Conservation (phyloP, 2,113 vertebrate species). For the Peucedramus taeniatus region DNA sequence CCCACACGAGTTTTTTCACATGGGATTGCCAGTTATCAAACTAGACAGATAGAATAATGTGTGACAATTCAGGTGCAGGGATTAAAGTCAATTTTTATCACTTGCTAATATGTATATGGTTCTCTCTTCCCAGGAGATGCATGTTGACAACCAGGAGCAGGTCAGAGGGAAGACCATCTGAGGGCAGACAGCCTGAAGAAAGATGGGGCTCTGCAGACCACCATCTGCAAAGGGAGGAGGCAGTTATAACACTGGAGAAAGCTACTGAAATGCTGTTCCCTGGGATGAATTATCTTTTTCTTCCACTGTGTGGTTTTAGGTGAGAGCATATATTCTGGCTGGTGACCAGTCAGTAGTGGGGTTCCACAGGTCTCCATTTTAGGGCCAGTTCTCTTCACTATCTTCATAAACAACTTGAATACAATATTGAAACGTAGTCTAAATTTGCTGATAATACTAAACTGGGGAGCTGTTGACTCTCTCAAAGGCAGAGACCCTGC, state of each 20-base stretch:
- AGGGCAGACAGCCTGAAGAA: background rate
- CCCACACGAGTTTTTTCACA: background rate
- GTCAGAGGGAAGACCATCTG: background rate
- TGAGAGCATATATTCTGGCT: background rate
- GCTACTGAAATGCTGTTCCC: background rate
- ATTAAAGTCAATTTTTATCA: background rate
- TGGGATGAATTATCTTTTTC: background rate
- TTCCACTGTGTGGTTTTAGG: background rate
- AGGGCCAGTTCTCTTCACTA: background rate
- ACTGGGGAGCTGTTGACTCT: background rate
- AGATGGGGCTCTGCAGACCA: background rate
- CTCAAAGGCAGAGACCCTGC: background rate
- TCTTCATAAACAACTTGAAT: background rate
- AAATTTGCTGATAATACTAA: background rate
- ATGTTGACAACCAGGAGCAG: background rate
- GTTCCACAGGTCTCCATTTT: background rate
- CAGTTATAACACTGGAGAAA: background rate
- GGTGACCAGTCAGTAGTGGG: background rate
- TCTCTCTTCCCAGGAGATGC: background rate
- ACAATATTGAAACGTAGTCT: background rate
- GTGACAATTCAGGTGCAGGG: background rate
- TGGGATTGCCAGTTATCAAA: background rate
- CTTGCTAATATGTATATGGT: background rate
- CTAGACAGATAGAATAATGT: background rate
- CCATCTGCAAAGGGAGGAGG: background rate